Base-by-base conservation (phyloP, 2,888 invertebrate species). In the Macrophya alboannulata region DNA sequence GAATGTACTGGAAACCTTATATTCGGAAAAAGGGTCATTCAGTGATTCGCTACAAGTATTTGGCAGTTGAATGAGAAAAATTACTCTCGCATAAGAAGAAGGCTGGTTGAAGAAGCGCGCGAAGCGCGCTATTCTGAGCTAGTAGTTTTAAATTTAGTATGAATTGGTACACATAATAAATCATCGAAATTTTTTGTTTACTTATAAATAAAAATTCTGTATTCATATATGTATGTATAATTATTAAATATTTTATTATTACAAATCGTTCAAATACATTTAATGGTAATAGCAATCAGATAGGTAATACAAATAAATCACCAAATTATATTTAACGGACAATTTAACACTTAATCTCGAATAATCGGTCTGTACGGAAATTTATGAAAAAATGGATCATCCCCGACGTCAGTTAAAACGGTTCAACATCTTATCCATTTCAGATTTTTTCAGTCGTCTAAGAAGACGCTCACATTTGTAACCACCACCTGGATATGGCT, bases 161-260 rank as follows among this genome's bases (percentile, higher is more conserved):
- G n/a, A n/a, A n/a, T 62, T 25, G 25, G 0, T 21, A 21, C 17
- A 59, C 5, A 21, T n/a, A 59, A 8, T 17, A 8, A 59, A 21
- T 17, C 8, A n/a, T 21, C 5, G n/a, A 21, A 8, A 1, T 59
- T 6, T 25, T 62, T 25, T 62, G 10, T 62, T 62, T 62, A 62
- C 62, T 25, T 25, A 68, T 68, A 17, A 37, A 37, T 6, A 25
- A 37, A 68, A 37, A 55, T 62, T 62, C 6, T 17, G 5, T 17
- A 68, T 15, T 2, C 37, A 37, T 40, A 17, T 43, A 68, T 48
- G 31, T 83, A 31, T 83, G 31, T 68, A 65, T 51, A 83, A 83
- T 83, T 48, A 83, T 83, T 83, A 68, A 83, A 83, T 83, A 83
- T 68, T 83, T 83, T 68, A 83, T 83, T 83, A 83, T 83, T 83